Base-by-base conservation (phyloP, 2,888 invertebrate genomes). In the Zaprionus bogoriensis region DNA sequence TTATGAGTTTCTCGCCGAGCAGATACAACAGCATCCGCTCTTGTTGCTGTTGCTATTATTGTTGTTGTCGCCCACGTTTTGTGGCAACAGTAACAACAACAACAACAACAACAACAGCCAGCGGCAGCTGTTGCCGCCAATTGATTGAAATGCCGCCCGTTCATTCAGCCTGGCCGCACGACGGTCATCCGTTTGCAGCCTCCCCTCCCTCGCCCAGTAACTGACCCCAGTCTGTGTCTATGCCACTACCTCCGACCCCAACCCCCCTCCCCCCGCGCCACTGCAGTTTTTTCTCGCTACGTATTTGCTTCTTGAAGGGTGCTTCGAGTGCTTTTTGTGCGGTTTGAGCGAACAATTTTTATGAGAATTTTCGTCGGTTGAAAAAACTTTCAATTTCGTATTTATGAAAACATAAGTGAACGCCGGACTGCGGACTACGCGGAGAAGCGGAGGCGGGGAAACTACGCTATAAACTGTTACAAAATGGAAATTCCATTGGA, bases 101-200 rank as follows among this genome's bases (percentile, higher is more conserved):
- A 41, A 3, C 60, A 23, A 1, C 48, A 20, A 22, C 51, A 57
- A 27, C 54, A 53, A 22, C 50, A 47, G 73, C 76, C 80, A 68
- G 63, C 67, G 63, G 81, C 81, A 82, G 77, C 81, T 83, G 86
- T 77, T 86, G 84, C 87, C 84, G 84, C 81, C 82, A 82, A 83
- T 86, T 86, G 82, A 86, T 82, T 82, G 86, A 86, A 86, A 83
- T 79, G 84, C 81, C 86, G 77, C 75, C 69, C 68, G 71, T 80
- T 69, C 66, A 57, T 64, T 57, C 72, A 62, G 54, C 55, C 22
- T 62, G 64, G 58, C 58, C 65, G 54, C 25, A 52, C 48, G 68
- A 52, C 48, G 68, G 76, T 76, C 77, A 72, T 62, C 77, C 60
- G 46, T 72, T 50, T 32, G 47, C 36, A 3, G 9, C 10, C 22